Evolutionary conservation across 1,140 invertebrate genomes (phyloP), one percentile per base, ranked within the genome.

Genomic region (Drosophila tropicalis): DNA sequence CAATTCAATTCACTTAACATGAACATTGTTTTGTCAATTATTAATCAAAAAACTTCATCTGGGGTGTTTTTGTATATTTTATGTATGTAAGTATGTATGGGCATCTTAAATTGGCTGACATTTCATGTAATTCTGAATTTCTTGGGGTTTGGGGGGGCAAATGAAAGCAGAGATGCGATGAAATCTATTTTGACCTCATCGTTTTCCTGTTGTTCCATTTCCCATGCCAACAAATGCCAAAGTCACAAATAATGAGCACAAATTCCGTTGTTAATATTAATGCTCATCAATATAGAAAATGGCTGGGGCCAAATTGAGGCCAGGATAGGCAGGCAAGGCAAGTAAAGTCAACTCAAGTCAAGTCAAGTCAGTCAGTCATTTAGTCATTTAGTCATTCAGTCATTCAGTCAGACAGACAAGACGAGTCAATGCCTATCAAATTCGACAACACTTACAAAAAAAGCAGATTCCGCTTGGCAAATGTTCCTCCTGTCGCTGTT

Each of bases 241-340:
- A 79, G 66, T 75, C 70, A 79, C 73, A 79, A 79, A 75, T 79
- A 79, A 79, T 79, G 70, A 79, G 76, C 70, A 69, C 66, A 74
- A 79, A 79, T 79, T 62, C 66, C 65, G 67, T 64, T 71, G 67
- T 66, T 80, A 76, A 80, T 80, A 80, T 80, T 80, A 80, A 80
- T 80, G 67, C 71, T 80, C 71, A 73, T 79, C 77, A 79, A 74
- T 79, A 56, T 34, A 25, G 19, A 56, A 70, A 54, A 68, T 39
- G 57, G 41, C 57, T 55, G 47, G 54, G 41, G 56, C 63, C 64
- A 67, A 63, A 34, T 57, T 39, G 34, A 57, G 44, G 57, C 57
- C 57, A 67, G 47, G 17, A 19, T 19, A 51, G 44, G 44, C 7
- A 51, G 62, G 41, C 12, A 17, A 15, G 44, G 25, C 12, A 29